A percentile compares a stretch with the other conserved stretches of the same genome.
phyloP scores from a whole-genome alignment of 92 coral and sea anemone genomes.

The Palythoa caribaeorum region DNA sequence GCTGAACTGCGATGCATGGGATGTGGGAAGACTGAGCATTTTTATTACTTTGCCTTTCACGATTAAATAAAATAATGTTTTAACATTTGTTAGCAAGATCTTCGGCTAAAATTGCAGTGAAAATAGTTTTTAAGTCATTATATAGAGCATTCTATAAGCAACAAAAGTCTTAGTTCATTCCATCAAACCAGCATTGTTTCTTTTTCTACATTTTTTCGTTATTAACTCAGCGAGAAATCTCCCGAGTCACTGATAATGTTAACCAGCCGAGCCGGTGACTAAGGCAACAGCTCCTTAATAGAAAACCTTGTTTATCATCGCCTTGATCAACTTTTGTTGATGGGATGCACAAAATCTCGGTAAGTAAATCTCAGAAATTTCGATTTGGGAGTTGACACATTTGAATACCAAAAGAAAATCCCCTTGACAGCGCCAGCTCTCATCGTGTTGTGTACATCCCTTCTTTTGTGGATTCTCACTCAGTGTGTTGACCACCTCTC shows the following conservation, averaged over 20 bases:
- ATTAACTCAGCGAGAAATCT: not conserved
- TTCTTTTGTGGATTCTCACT: not conserved
- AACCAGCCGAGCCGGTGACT: not conserved
- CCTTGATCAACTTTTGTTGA: not conserved
- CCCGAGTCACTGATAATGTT: not conserved
- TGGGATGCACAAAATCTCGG: conserved; percentile 31
- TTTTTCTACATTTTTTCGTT: too few relatives aligned
- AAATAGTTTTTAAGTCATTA: too few relatives aligned
- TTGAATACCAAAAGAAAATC: conserved; percentile 29
- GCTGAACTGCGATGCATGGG: too few relatives aligned
- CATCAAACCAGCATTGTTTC: too few relatives aligned
- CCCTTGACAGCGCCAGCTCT: conserved; percentile 32
- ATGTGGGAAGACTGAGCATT: too few relatives aligned
- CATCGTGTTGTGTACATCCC: not conserved
- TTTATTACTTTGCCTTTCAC: too few relatives aligned
- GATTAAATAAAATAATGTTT: too few relatives aligned
- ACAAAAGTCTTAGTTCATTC: too few relatives aligned
- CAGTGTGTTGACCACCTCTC: not conserved
- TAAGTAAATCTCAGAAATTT: conserved; percentile 17
- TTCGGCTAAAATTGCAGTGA: too few relatives aligned
- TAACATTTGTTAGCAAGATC: too few relatives aligned
- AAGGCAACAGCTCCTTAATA: not conserved
- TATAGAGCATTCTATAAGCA: too few relatives aligned
- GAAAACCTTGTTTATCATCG: not conserved
- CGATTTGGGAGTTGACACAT: conserved; percentile 10